A percentile compares a stretch with the other conserved stretches of the same genome.
Evolutionary conservation across 2,797 vertebrate species (phyloP).

Genomic region (Mormyrops boulengeri): DNA sequence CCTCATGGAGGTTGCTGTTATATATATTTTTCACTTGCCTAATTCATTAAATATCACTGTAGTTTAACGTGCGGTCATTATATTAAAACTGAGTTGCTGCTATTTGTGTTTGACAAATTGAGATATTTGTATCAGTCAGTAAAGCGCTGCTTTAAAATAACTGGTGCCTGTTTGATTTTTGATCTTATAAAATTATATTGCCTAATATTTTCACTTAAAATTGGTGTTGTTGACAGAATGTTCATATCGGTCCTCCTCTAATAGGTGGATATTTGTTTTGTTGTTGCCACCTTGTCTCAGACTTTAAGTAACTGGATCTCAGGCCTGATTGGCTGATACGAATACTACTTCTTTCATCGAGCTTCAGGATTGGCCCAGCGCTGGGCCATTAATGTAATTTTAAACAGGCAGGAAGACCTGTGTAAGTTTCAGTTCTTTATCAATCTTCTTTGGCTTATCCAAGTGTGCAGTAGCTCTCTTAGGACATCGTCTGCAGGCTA

Average conservation of each 20-base stretch:
- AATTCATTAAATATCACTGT: not conserved
- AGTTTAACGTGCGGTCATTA: not conserved
- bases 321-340: not conserved
- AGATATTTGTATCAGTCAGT: not conserved
- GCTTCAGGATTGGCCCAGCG: not conserved
- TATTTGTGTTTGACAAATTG: not conserved
- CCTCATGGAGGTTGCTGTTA: not conserved
- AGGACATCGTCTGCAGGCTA: not conserved
- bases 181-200: slow-evolving; percentile 1
- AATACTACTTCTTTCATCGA: not conserved
- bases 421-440: not conserved
- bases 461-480: not conserved
- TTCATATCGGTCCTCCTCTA: not conserved
- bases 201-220: not conserved
- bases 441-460: not conserved
- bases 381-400: not conserved
- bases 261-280: not conserved
- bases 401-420: not conserved
- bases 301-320: not conserved
- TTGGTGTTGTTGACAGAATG: not conserved
- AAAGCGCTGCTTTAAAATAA: not conserved
- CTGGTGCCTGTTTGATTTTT: not conserved
- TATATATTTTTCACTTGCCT: not conserved
- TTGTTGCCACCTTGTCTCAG: not conserved
- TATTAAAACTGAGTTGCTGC: not conserved